Evolutionary conservation across 2,888 invertebrate genomes (phyloP).

Genomic region (Gymnocheta viridis): DNA sequence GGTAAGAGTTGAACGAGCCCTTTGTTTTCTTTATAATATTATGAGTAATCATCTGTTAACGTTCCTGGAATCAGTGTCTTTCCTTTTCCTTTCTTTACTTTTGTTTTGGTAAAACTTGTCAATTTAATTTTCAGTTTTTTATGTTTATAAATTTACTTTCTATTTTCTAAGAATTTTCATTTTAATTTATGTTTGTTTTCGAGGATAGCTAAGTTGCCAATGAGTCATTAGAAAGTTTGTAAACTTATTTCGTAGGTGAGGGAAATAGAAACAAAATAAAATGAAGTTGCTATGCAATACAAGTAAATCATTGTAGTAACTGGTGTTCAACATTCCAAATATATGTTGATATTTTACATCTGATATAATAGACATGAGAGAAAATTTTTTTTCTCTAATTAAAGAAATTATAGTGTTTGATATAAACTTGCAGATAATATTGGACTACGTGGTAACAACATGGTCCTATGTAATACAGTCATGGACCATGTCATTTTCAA

Average conservation of each 20-base stretch:
- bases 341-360: too few relatives aligned
- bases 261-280: background rate
- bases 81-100: background rate
- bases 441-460: too few relatives aligned
- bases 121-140: background rate
- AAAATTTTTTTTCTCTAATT: too few relatives aligned
- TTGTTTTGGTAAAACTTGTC: background rate
- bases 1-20: slow-evolving; percentile 4
- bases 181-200: background rate
- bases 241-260: too few relatives aligned
- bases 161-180: background rate
- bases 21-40: slow-evolving; percentile 62
- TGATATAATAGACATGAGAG: too few relatives aligned
- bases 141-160: slow-evolving; percentile 3
- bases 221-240: slow-evolving; percentile 34
- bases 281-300: too few relatives aligned
- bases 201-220: background rate
- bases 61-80: background rate
- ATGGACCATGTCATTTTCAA: too few relatives aligned
- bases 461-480: too few relatives aligned
- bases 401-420: too few relatives aligned
- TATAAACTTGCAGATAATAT: too few relatives aligned
- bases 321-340: too few relatives aligned
- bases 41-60: slow-evolving; percentile 65
- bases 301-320: too few relatives aligned